These are phyloP conservation scores for Priocnemis perturbator DNA, from an alignment of 2,888 invertebrate genomes.

Conservation along the genomic window DNA sequence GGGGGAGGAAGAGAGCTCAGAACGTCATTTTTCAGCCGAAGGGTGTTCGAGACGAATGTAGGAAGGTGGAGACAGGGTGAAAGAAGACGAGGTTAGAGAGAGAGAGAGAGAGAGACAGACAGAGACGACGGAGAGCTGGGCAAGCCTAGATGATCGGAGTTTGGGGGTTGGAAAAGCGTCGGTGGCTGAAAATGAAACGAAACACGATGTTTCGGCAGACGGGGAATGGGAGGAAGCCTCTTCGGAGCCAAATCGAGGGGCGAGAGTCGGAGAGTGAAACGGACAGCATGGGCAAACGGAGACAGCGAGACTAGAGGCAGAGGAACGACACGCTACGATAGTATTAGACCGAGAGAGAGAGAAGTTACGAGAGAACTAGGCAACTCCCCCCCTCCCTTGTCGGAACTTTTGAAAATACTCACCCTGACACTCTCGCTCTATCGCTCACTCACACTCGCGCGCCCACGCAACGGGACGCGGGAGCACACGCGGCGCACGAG, in stretches of 20 bases:
- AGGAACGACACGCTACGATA: constrained; percentile 13
- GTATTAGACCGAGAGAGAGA: too few species aligned
- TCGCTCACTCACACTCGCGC: constrained; percentile 4
- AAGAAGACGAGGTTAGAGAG: not conserved
- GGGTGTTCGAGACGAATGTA: too few species aligned
- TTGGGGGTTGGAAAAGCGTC: not conserved
- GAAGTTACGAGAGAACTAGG: too few species aligned
- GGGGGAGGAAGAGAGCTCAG: too few species aligned
- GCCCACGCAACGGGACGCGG: constrained; percentile 2
- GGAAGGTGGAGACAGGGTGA: too few species aligned
- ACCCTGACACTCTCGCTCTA: constrained; percentile 28
- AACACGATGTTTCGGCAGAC: not conserved
- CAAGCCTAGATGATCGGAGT: not conserved
- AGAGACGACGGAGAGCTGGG: not conserved
- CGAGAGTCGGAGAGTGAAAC: constrained; percentile 14
- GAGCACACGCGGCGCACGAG: constrained; percentile 8
- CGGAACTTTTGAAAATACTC: constrained; percentile 46
- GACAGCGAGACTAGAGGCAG: constrained; percentile 10
- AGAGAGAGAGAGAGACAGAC: not conserved
- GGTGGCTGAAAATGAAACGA: not conserved
- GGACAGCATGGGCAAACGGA: constrained; percentile 3
- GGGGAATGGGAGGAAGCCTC: constrained; percentile 38
- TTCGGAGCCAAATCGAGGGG: constrained; percentile 40
- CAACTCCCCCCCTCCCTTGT: not conserved
- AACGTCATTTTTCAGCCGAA: too few species aligned